These are phyloP conservation scores for Paramormyrops kingsleyae DNA, from an alignment of 2,113 vertebrate genomes.

Conservation along the genomic window DNA sequence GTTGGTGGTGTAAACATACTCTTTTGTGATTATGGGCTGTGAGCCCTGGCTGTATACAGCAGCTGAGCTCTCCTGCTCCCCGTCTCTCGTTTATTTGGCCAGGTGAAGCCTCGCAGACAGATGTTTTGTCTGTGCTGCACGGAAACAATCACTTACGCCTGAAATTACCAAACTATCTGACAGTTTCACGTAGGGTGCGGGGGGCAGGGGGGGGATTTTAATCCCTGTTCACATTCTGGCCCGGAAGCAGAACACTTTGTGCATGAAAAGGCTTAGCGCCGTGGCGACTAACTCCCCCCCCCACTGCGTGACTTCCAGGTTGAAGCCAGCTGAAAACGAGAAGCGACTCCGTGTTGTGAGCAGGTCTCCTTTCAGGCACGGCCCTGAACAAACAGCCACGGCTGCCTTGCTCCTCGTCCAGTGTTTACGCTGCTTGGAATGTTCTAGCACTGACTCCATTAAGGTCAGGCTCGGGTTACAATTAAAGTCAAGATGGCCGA, in stretches of 20 bases:
- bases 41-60: background rate
- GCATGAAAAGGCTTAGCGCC: background rate
- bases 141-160: background rate
- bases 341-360: background rate
- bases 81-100: background rate
- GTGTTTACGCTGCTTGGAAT: background rate
- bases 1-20: background rate
- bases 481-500: background rate
- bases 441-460: background rate
- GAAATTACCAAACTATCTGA: background rate
- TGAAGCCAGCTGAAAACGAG: background rate
- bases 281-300: background rate
- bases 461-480: background rate
- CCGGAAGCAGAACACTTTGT: background rate
- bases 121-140: background rate
- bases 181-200: background rate
- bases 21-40: background rate
- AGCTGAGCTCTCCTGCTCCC: background rate
- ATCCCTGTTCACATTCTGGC: background rate
- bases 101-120: background rate
- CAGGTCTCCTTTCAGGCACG: background rate
- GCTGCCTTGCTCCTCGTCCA: background rate
- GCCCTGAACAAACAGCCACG: background rate
- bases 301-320: background rate
- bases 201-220: background rate